Evolutionary conservation across 1,140 invertebrate genomes (phyloP), one percentile per base, ranked within the genome.

Genomic region (Drosophila ananassae): DNA sequence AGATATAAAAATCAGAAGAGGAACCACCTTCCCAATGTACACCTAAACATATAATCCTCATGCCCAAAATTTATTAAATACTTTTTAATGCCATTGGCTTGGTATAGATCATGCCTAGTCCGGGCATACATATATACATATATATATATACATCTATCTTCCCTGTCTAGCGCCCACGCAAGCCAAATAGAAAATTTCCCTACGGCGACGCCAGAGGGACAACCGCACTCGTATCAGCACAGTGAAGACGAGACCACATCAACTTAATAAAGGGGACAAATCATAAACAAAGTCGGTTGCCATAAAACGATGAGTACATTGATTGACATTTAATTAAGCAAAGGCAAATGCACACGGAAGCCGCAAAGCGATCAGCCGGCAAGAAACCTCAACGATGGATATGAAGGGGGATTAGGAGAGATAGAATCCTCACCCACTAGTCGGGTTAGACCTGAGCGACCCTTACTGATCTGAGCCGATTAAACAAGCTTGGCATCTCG

Each of bases 291-390:
- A 77, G 57, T 54, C 73, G 37, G 53, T 54, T 55, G 25, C 50
- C 57, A 52, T 64, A 67, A 64, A 53, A 25, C 63, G 60, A 72
- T 25, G 52, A 61, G 63, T 67, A 79, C 53, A 76, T 59, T 87
- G 82, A 87, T 87, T 87, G 82, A 89, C 82, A 87, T 89, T 87
- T 83, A 89, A 87, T 87, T 87, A 87, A 87, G 81, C 77, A 85
- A 79, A 82, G 71, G 63, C 82, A 87, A 87, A 78, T 82, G 78
- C 71, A 85, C 78, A 79, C 82, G 82, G 82, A 85, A 85, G 82
- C 82, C 82, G 74, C 69, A 82, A 62, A 46, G 21, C 53, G 37
- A 37, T 63, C 50, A 63, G 61, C 46, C 54, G 37, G 17, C 60
- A 39, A 53, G 51, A 21, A 44, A 56, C 52, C 60, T 41, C 77